Evolutionary conservation across 2,888 invertebrate species (phyloP).

Genomic region (Aphidius colemani): DNA sequence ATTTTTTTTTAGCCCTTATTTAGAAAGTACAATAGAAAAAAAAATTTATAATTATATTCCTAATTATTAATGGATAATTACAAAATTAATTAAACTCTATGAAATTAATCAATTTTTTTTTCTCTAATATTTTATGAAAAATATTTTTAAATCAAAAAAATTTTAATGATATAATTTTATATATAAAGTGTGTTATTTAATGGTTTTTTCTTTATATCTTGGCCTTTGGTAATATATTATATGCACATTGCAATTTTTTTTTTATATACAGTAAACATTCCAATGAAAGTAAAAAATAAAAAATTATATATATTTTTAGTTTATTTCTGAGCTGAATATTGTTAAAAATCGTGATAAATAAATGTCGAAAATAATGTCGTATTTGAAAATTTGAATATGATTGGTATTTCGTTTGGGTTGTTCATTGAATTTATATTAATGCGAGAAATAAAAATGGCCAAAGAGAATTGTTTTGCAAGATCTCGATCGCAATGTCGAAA

Average conservation of each 20-base stretch:
- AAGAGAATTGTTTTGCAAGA: neutral
- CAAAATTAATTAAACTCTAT: no score
- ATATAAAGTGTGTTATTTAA: no score
- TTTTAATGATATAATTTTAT: neutral
- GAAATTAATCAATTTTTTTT: neutral
- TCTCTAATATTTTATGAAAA: neutral
- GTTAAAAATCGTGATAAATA: no score
- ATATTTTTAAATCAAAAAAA: neutral
- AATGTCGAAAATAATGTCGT: slow-evolving; percentile 14
- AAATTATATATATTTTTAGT: neutral
- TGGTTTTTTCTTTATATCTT: no score
- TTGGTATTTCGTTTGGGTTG: neutral
- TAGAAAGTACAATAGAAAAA: no score
- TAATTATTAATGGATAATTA: no score
- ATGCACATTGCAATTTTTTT: neutral
- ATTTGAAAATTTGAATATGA: slow-evolving; percentile 17
- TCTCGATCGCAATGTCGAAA: slow-evolving; percentile 23
- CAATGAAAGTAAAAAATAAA: neutral
- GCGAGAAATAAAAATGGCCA: slow-evolving; percentile 17
- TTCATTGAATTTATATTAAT: neutral
- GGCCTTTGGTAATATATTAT: neutral
- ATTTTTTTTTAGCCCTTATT: no score
- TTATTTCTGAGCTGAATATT: neutral
- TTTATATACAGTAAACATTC: neutral
- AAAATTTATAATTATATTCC: no score